Percentiles rank a stretch among this genome's conserved stretches.
Conservation (phyloP, 2,888 invertebrate species). For the Tupiocoris notatus region DNA sequence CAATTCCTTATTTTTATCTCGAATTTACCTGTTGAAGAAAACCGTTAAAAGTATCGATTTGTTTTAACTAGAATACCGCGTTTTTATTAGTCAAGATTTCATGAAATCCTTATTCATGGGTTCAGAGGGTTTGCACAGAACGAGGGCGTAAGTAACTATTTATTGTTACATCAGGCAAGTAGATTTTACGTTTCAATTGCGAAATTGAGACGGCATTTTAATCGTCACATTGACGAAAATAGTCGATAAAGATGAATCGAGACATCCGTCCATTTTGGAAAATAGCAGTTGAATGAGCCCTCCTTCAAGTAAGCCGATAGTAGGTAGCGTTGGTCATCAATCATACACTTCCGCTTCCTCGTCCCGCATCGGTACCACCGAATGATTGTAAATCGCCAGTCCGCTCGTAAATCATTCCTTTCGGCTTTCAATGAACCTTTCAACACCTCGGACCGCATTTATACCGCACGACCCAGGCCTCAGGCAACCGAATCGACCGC, state of each 20-base stretch:
- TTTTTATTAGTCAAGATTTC: no score
- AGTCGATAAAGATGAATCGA: background rate
- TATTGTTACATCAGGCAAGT: no score
- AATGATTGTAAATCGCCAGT: background rate
- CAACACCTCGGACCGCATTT: conserved; percentile 25
- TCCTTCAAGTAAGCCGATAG: background rate
- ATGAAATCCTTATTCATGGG: no score
- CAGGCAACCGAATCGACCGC: background rate
- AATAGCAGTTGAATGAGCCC: background rate
- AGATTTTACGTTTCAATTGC: no score
- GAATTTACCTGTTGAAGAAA: no score
- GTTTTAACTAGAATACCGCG: no score
- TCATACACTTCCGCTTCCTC: background rate
- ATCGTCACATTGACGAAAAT: no score
- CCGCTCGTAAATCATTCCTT: conserved; percentile 29
- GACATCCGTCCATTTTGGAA: background rate
- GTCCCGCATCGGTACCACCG: background rate
- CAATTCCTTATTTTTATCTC: no score
- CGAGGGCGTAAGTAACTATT: no score
- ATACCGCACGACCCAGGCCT: background rate
- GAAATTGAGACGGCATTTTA: no score
- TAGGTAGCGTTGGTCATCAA: background rate
- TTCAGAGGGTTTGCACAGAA: no score
- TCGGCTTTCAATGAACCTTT: conserved; percentile 33
- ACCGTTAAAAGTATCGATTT: no score